Evolutionary conservation across 2,797 vertebrate genomes (phyloP).

Genomic region (Novumbra hubbsi): DNA sequence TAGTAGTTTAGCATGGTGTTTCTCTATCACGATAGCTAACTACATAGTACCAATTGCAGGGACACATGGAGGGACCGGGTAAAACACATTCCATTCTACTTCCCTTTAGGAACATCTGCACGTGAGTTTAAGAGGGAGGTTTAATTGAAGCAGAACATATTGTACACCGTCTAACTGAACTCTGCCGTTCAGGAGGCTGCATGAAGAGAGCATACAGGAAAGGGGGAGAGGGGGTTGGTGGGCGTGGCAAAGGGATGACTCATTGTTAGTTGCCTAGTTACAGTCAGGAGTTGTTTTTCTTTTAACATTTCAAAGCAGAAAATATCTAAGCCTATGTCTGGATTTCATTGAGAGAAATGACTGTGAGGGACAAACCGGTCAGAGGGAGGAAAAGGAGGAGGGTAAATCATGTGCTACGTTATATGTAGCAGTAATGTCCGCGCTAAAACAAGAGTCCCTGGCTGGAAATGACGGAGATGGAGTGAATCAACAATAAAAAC

Average conservation of each 20-base stretch:
- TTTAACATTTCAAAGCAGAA: constrained; percentile 41
- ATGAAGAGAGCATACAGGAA: neutral
- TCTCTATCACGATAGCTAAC: neutral
- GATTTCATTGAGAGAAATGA: constrained; percentile 67
- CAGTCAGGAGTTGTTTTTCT: constrained; percentile 74
- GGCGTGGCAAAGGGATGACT: constrained; percentile 72
- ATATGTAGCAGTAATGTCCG: constrained; percentile 42
- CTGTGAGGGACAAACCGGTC: constrained; percentile 47
- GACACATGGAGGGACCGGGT: neutral
- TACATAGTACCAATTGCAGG: neutral
- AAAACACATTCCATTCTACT: neutral
- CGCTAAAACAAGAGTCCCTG: constrained; percentile 15
- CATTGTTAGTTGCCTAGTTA: constrained; percentile 79
- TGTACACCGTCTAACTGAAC: neutral
- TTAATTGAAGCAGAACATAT: neutral
- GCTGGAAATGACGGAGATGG: constrained; percentile 34
- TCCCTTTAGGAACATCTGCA: neutral
- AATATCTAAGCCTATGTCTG: constrained; percentile 56
- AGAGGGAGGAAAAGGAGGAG: constrained; percentile 37
- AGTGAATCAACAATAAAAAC: constrained; percentile 49
- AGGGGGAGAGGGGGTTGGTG: constrained; percentile 49
- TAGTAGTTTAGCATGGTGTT: neutral
- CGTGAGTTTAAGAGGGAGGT: neutral
- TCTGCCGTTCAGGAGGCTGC: neutral
- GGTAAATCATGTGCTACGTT: constrained; percentile 48